phyloP scores from a whole-genome alignment of 1,140 invertebrate genomes.

The Paracyclopina nana region DNA sequence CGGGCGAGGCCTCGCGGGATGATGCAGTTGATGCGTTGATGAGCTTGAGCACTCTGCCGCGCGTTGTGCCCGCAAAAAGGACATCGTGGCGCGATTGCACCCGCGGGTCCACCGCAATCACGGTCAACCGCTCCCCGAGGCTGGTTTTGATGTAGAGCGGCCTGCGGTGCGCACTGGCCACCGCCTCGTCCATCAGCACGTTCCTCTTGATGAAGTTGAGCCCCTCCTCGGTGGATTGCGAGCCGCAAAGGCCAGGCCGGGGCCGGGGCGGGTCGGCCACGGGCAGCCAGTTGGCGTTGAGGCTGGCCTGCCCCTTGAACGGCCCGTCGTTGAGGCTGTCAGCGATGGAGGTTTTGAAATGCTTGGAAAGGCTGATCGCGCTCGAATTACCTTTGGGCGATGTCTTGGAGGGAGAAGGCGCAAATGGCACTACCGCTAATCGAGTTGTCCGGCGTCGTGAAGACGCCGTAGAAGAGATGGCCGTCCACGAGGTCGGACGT shows the following conservation, averaged over 20 bases:
- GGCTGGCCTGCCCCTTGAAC: constrained; percentile 59
- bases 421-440: constrained; percentile 78
- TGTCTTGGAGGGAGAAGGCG: constrained; percentile 70
- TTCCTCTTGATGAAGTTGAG: background rate
- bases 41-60: constrained; percentile 34
- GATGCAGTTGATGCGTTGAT: constrained; percentile 35
- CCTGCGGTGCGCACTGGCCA: background rate
- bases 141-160: background rate
- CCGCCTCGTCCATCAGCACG: background rate
- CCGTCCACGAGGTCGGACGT: constrained; percentile 46
- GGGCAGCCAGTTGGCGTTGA: constrained; percentile 80
- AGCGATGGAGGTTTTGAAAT: constrained; percentile 50
- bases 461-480: constrained; percentile 46
- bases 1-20: constrained; percentile 40
- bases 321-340: constrained; percentile 65
- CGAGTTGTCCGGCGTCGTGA: constrained; percentile 56
- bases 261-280: constrained; percentile 27
- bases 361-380: too few species aligned
- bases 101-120: constrained; percentile 79
- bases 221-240: constrained; percentile 23
- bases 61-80: constrained; percentile 33
- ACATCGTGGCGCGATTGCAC: constrained; percentile 37
- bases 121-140: constrained; percentile 31
- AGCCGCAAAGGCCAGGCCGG: constrained; percentile 25
- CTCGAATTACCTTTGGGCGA: constrained; percentile 66